Conservation (phyloP, 37 sponge, comb jelly and placozoan genomes). For the Chondrosia reniformis region DNA sequence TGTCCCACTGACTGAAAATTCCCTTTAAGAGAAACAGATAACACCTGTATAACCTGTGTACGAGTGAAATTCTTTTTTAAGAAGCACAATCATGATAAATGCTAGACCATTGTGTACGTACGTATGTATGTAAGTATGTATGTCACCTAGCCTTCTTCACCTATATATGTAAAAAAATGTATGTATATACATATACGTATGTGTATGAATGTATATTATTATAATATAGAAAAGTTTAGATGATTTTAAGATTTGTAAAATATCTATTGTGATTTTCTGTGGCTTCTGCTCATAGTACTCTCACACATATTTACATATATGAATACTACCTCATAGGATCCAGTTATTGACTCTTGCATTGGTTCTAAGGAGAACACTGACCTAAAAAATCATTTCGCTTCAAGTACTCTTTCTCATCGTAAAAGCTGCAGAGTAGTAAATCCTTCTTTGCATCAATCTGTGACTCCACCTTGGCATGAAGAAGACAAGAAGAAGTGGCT, state of each 20-base stretch:
- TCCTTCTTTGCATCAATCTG: slow-evolving; percentile 20
- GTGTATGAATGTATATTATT: neutral
- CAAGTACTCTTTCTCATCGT: slow-evolving; percentile 51
- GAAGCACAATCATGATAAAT: no score
- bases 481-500: slow-evolving; percentile 50
- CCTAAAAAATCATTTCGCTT: slow-evolving; percentile 46
- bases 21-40: no score
- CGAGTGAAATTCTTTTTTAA: no score
- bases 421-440: slow-evolving; percentile 55
- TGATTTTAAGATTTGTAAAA: no score
- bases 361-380: slow-evolving; percentile 21
- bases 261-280: no score
- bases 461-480: slow-evolving; percentile 43
- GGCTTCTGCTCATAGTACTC: neutral
- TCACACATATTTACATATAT: neutral
- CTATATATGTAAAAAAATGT: no score
- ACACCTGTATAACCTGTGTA: no score
- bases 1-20: no score
- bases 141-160: no score
- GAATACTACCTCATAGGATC: slow-evolving; percentile 27
- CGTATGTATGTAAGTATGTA: no score
- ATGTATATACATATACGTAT: no score
- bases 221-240: neutral
- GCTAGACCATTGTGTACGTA: no score
- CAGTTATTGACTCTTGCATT: slow-evolving; percentile 37